Percentiles rank a stretch among this genome's conserved stretches.
Evolutionary conservation across 2,113 vertebrate species (phyloP).

Genomic region (Hipposideros armiger): DNA sequence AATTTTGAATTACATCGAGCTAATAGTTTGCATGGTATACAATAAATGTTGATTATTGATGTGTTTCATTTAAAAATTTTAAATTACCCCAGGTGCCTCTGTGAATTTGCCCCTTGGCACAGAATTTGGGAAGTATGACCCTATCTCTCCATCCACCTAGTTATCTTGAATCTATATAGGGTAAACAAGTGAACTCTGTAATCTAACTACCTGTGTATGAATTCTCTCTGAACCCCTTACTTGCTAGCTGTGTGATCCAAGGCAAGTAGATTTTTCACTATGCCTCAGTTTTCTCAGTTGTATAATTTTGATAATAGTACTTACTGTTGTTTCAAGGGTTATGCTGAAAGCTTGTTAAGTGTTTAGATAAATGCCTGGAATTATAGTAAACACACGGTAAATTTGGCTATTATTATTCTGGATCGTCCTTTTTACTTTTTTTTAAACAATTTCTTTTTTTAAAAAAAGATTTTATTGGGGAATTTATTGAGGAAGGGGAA

Average conservation of each 20-base stretch:
- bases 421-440: background rate
- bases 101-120: background rate
- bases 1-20: background rate
- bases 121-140: background rate
- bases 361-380: background rate
- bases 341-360: background rate
- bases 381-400: constrained; percentile 5
- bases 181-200: background rate
- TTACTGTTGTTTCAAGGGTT: background rate
- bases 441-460: too few relatives aligned
- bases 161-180: background rate
- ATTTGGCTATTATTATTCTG: constrained; percentile 16
- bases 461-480: too few relatives aligned
- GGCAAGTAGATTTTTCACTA: background rate
- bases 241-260: background rate
- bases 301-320: background rate
- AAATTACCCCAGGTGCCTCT: background rate
- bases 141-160: background rate
- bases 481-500: too few relatives aligned
- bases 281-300: constrained; percentile 28
- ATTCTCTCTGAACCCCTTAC: background rate
- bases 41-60: background rate
- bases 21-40: background rate
- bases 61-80: background rate
- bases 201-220: background rate